A percentile compares a stretch with the other conserved stretches of the same genome.
Conservation (phyloP, 2,113 vertebrate species). For the Phaethon lepturus region DNA sequence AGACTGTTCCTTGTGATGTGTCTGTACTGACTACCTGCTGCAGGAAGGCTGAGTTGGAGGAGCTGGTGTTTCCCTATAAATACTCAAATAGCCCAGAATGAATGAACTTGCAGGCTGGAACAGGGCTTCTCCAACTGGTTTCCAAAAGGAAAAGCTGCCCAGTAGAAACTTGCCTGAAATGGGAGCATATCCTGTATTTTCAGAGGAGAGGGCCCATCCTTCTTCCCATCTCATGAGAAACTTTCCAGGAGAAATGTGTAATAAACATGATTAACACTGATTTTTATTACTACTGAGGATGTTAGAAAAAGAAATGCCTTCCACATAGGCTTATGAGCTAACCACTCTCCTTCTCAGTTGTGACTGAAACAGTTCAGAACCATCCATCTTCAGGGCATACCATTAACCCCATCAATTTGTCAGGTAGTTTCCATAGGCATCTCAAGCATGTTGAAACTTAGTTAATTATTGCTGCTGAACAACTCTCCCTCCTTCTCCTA, state of each 20-base stretch:
- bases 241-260: background rate
- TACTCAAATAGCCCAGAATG: background rate
- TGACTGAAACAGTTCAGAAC: background rate
- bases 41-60: background rate
- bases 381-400: background rate
- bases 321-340: background rate
- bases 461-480: conserved; percentile 25
- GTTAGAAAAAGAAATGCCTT: background rate
- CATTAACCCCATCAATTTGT: background rate
- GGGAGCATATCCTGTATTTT: background rate
- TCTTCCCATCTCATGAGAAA: background rate
- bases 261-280: background rate
- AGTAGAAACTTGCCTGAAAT: background rate
- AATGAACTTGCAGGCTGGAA: background rate
- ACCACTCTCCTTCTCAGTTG: background rate
- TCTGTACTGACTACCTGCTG: background rate
- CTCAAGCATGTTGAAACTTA: background rate
- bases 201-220: background rate
- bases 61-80: background rate
- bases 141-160: background rate
- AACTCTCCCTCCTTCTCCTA: background rate
- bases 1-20: background rate
- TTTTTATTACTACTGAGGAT: background rate
- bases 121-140: background rate
- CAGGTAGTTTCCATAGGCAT: conserved; percentile 11